Percentiles rank a stretch among this genome's conserved stretches.
phyloP scores from a whole-genome alignment of 1,140 invertebrate species.

The Bombus turneri region DNA sequence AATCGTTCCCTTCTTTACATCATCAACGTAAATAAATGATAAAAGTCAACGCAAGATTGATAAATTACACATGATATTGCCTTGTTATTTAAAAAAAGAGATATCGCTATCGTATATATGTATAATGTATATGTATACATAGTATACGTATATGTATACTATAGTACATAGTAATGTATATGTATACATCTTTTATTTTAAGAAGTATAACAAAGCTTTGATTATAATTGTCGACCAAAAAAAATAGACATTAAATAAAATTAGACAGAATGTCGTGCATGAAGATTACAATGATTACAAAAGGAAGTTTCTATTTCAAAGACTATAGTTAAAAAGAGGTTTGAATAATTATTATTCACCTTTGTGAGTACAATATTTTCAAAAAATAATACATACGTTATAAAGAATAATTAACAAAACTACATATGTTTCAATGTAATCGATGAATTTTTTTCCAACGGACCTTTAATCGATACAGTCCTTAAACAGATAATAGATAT shows the following conservation, averaged over 20 bases:
- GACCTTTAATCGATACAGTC: too few relatives aligned
- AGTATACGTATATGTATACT: too few relatives aligned
- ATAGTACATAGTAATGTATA: too few relatives aligned
- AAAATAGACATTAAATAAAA: background rate
- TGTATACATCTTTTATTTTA: background rate
- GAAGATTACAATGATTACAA: background rate
- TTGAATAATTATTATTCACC: background rate
- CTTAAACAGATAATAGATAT: background rate
- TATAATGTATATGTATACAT: background rate
- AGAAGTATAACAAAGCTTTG: background rate
- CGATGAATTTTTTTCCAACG: too few relatives aligned
- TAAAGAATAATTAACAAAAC: too few relatives aligned
- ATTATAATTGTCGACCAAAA: conserved; percentile 32
- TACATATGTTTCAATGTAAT: too few relatives aligned
- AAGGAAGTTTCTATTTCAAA: background rate
- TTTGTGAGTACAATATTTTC: background rate
- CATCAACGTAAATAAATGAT: background rate
- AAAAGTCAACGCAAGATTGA: conserved; percentile 3
- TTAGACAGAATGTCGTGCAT: background rate
- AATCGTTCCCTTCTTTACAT: conserved; percentile 40
- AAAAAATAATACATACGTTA: background rate
- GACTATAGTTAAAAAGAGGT: background rate
- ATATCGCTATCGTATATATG: background rate
- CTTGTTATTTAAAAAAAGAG: conserved; percentile 12
- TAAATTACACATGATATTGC: conserved; percentile 23